Conservation (phyloP, 1,140 invertebrate species). For the Holcopasites calliopsidis region DNA sequence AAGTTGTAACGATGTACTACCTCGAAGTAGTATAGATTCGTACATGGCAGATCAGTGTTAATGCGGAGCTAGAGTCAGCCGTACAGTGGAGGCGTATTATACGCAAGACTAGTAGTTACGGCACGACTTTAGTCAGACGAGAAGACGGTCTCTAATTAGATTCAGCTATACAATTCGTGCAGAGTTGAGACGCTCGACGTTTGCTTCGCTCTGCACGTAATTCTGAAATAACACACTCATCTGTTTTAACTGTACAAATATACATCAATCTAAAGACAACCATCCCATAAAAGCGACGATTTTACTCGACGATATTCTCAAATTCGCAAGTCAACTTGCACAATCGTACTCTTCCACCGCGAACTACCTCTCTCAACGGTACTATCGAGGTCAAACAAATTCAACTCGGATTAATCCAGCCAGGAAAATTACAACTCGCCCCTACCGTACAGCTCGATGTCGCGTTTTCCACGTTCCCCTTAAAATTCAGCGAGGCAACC, state of each 20-base stretch:
- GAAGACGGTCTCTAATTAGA: neutral
- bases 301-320: too few relatives aligned
- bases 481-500: neutral
- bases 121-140: neutral
- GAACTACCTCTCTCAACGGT: too few relatives aligned
- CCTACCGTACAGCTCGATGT: neutral
- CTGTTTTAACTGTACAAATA: too few relatives aligned
- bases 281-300: too few relatives aligned
- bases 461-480: neutral
- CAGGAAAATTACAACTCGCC: neutral
- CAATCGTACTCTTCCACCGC: too few relatives aligned
- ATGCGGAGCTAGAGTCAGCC: neutral
- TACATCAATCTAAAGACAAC: too few relatives aligned
- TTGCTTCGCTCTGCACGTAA: too few relatives aligned
- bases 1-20: neutral
- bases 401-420: neutral
- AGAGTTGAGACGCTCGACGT: too few relatives aligned
- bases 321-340: too few relatives aligned
- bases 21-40: neutral
- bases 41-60: neutral
- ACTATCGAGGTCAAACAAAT: neutral
- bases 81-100: neutral
- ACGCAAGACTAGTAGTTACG: neutral
- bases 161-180: neutral
- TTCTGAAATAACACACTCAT: too few relatives aligned